Evolutionary conservation across 92 coral and sea anemone genomes (phyloP), one percentile per base, ranked within the genome.

Genomic region (Parazoanthus darwini): DNA sequence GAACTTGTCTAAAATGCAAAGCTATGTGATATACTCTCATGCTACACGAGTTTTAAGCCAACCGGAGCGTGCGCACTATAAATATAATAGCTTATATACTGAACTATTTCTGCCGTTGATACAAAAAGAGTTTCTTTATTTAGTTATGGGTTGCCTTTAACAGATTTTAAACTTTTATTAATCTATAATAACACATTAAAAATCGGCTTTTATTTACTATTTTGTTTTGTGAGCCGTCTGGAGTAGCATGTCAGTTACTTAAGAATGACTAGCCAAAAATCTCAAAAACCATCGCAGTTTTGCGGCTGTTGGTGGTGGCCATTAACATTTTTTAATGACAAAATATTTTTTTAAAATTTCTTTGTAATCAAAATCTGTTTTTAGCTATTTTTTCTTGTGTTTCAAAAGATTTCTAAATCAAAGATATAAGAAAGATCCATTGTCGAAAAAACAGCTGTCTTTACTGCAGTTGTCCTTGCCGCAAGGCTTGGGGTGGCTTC

Each of bases 371-470:
- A 13, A 18, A 18, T 3, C 70, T 63, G 3, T 3, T 63, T 7
- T 63, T 3, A 63, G 6, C 18, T 63, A 16, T 5, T 63, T 20
- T 63, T 63, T 63, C 70, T 63, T 23, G 26, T 63, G 70, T 22
- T 4, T 63, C 26, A 38, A 5, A 33, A 5, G 6, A 11, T 77
- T 8, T n/a, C 14, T 78, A 78, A 2, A 9, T 50, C 8, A 6
- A 80, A 80, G 85, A 56, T 80, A 80, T 16, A 80, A 58, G 22
- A 80, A 80, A 6, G 85, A 80, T 67, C 85, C 85, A 68, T 80
- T 80, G 72, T 80, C 72, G 36, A 80, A 80, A 80, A 80, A 80
- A 38, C 85, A 80, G 29, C 85, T 80, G 22, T 80, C 85, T 58
- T 80, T 58, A 68, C 18, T 58, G 43, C 85, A 80, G 72, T 73